Evolutionary conservation across 2,113 vertebrate genomes (phyloP).

Genomic region (Aplodontia rufa): DNA sequence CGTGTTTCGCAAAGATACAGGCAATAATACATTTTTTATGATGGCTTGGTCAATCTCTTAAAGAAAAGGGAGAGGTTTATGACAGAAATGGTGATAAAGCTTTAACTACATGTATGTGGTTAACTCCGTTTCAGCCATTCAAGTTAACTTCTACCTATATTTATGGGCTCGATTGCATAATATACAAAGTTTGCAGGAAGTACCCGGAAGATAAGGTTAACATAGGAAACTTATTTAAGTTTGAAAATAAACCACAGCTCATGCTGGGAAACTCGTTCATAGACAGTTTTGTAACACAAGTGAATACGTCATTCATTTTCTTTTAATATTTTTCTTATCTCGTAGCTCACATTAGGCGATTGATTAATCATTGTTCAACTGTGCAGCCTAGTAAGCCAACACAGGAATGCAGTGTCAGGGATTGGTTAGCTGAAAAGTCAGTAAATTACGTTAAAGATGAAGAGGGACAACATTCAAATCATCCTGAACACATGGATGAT

Average conservation of each 20-base stretch:
- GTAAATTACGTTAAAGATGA: conserved; percentile 45
- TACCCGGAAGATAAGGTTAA: conserved; percentile 70
- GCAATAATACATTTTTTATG: conserved; percentile 73
- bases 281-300: conserved; percentile 53
- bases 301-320: conserved; percentile 59
- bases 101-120: conserved; percentile 69
- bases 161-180: conserved; percentile 76
- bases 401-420: not conserved
- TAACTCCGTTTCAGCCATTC: conserved; percentile 61
- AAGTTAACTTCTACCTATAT: conserved; percentile 74
- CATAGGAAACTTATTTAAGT: conserved; percentile 70
- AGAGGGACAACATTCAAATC: conserved; percentile 54
- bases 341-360: conserved; percentile 2
- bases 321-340: conserved; percentile 46
- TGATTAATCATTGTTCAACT: conserved; percentile 45
- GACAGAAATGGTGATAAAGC: conserved; percentile 73
- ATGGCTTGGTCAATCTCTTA: conserved; percentile 71
- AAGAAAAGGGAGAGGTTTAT: conserved; percentile 81
- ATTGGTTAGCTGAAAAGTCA: conserved; percentile 48
- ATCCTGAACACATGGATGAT: conserved; percentile 40
- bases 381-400: not conserved
- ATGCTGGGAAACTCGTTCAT: conserved; percentile 64
- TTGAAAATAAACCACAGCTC: conserved; percentile 72
- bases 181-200: conserved; percentile 72
- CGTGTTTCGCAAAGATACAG: conserved; percentile 57